Evolutionary conservation across 2,888 invertebrate species (phyloP).

Genomic region (Cataglyphis livida): DNA sequence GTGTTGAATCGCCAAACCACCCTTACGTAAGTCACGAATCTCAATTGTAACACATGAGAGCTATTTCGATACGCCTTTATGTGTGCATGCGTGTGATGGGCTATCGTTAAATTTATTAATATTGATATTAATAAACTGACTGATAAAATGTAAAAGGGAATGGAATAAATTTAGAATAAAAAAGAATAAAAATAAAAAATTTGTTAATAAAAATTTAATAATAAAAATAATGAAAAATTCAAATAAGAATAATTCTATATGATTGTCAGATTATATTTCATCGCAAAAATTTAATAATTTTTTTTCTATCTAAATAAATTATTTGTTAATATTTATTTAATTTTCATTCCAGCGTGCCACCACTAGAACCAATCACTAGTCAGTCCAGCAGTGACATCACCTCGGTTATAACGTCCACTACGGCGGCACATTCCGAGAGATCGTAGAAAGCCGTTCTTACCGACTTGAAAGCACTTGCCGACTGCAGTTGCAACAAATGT

Average conservation of each 20-base stretch:
- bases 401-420: constrained; percentile 87
- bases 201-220: neutral
- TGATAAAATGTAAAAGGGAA: neutral
- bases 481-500: constrained; percentile 21
- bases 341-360: constrained; percentile 87
- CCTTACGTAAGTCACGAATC: constrained; percentile 85
- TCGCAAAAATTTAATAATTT: neutral
- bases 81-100: no score
- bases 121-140: neutral
- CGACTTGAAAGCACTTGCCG: constrained; percentile 20
- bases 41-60: neutral
- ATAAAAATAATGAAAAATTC: constrained; percentile 8
- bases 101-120: constrained; percentile 9
- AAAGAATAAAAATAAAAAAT: neutral
- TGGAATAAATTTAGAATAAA: neutral
- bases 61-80: neutral
- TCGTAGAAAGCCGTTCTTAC: constrained; percentile 65
- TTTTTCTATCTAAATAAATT: neutral
- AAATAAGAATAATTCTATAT: neutral
- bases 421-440: constrained; percentile 77
- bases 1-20: constrained; percentile 86
- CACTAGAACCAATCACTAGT: constrained; percentile 87
- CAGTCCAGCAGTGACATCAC: constrained; percentile 84
- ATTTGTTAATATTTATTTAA: neutral
- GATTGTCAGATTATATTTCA: neutral